Base-by-base conservation (phyloP, 2,113 vertebrate species). In the Larimichthys polyactis region DNA sequence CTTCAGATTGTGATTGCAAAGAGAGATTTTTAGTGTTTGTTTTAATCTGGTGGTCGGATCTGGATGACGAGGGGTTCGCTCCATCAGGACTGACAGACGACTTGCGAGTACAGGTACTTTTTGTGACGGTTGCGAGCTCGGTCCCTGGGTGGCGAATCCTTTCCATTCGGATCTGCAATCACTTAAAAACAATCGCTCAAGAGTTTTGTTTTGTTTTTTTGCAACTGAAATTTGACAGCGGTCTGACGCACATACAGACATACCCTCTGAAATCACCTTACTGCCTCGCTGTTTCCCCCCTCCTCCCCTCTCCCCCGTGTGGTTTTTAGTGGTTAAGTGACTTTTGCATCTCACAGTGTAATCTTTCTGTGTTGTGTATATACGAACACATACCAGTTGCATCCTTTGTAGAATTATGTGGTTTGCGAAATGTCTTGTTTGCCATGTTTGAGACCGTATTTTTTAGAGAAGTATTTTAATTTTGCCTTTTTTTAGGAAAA, bases 341-440 rank as follows among this genome's bases (percentile, higher is more conserved):
- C 81, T 91, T 90, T 91, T 92, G 91, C 92, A 92, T 93, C 82
- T 92, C 92, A 89, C 83, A 86, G 87, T 94, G 91, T 93, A 91
- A 91, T 88, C 87, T 93, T 57, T 93, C 88, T 90, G 90, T 93
- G 88, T 92, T 89, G 73, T 89, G 73, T 92, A 80, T 89, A 89
- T 90, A 91, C 59, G 85, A 86, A 93, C 83, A 89, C 85, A 88
- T 89, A 89, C 92, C 83, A 86, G 84, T 92, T 93, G 91, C 92
- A 93, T 93, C 91, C 86, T 91, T 90, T 90, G 89, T 94, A 90
- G 90, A 92, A 89, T 32, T 83, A 73, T 88, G 87, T 89, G 87
- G 85, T 92, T 93, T 92, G 87, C 89, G 59, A 91, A 92, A 87
- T 93, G 88, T 93, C 87, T 91, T 92, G 91, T 90, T 92, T 92